These are phyloP conservation scores for Spongilla lacustris DNA, from an alignment of 37 sponge, comb jelly and placozoan genomes.

Conservation along the genomic window DNA sequence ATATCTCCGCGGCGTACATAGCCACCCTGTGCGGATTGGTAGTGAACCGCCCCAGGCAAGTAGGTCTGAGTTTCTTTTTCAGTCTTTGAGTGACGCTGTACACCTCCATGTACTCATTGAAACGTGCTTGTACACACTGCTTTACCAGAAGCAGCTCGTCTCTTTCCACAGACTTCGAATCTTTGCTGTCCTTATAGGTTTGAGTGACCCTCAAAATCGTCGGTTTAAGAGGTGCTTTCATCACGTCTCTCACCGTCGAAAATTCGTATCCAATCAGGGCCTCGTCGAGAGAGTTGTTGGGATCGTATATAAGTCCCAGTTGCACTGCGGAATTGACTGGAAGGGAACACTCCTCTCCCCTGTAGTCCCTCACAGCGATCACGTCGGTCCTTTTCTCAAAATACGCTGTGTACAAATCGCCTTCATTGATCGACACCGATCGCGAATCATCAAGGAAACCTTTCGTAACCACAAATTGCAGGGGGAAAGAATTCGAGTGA, in stretches of 20 bases:
- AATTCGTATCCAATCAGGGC: constrained; percentile 39
- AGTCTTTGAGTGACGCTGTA: neutral
- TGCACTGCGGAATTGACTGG: constrained; percentile 30
- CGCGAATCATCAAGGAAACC: neutral
- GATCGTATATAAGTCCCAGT: constrained; percentile 42
- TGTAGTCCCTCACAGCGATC: constrained; percentile 20
- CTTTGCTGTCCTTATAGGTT: neutral
- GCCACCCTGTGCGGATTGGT: neutral
- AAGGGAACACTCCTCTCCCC: constrained; percentile 9
- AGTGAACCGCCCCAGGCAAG: neutral
- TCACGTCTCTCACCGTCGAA: neutral
- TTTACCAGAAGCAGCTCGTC: neutral
- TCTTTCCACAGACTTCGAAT: neutral
- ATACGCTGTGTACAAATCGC: constrained; percentile 33
- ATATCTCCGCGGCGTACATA: neutral
- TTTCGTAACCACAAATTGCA: neutral
- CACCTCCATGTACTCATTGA: neutral
- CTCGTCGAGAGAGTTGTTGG: constrained; percentile 15
- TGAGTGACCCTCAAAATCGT: neutral
- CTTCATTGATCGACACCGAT: neutral
- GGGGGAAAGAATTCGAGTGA: neutral
- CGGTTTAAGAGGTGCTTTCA: neutral
- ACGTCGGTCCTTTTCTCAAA: constrained; percentile 41
- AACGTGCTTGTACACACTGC: neutral
- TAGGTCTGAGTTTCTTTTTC: neutral